Base-by-base conservation (phyloP, 2,888 invertebrate species). In the Amphipyra tragopoginis region DNA sequence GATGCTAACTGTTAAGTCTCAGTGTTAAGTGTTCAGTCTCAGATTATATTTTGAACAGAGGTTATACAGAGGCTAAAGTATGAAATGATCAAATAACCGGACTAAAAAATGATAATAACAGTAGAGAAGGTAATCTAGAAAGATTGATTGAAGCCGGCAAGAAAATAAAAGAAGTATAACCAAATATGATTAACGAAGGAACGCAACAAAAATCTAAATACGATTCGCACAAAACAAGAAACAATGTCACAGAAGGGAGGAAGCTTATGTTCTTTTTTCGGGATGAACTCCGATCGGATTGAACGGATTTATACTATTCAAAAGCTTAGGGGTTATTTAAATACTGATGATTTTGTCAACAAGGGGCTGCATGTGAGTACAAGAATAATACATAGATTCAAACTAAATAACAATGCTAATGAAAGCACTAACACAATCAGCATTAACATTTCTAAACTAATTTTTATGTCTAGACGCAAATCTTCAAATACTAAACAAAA, bases 201-300 rank as follows among this genome's bases (percentile, higher is more conserved):
- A 8, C 11, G 26, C 7, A 10, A 0, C 8, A 10, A 1, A 15
- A 0, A n/a, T 10, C 0, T 5, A 7, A 53, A 47, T 9, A 26
- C 14, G 36, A 56, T 56, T 26, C 14, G 0, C 5, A 21, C 8
- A 40, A 49, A 15, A 8, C n/a, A 49, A 15, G 14, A 39, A 21
- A 54, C 10, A 38, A 42, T 0, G 5, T 2, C 11, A 21, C 14
- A 51, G 2, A 50, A 49, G 15, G 13, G 14, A 34, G 13, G 0
- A 26, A 51, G 34, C 5, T 48, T 40, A 48, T 2, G 15, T 61
- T 61, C 4, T 40, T 40, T 48, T 44, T 36, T 0, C 0, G 14
- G 43, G 73, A 40, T 54, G 42, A 54, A 9, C 42, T 33, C 10
- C n/a, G 59, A 69, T 72, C 59, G 38, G 73, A 69, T 69, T 43